Conservation (phyloP, 2,113 vertebrate species). For the Agapornis roseicollis region DNA sequence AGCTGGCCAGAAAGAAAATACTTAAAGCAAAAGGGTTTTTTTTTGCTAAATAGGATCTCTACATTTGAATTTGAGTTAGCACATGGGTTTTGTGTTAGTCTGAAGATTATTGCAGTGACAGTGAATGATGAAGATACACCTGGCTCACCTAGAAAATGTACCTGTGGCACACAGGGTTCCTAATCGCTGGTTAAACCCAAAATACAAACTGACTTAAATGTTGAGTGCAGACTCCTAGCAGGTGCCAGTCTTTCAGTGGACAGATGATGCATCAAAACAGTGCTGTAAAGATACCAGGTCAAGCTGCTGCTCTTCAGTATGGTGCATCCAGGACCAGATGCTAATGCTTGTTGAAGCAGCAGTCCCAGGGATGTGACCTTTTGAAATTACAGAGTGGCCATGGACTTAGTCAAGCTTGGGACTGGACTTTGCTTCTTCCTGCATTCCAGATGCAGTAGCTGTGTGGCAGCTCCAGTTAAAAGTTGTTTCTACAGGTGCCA, state of each 20-base stretch:
- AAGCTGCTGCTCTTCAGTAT: not conserved
- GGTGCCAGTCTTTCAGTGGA: not conserved
- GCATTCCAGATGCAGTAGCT: accelerated
- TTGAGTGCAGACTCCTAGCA: not conserved
- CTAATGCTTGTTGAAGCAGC: not conserved
- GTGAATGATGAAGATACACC: not conserved
- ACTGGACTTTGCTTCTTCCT: not conserved
- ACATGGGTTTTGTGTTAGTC: not conserved
- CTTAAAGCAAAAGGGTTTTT: not conserved
- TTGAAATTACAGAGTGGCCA: not conserved
- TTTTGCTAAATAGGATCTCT: not conserved
- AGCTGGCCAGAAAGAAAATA: not conserved
- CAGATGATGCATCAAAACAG: not conserved
- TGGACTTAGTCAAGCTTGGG: not conserved
- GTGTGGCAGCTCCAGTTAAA: not conserved
- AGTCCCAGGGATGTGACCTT: not conserved
- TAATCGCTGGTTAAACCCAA: not conserved
- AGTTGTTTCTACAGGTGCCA: not conserved
- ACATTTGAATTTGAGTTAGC: not conserved
- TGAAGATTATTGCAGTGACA: not conserved
- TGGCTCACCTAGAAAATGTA: not conserved
- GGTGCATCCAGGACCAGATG: not conserved
- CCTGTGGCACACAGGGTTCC: not conserved
- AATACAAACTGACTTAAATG: not conserved
- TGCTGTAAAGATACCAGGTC: not conserved